Conservation (phyloP, 2,113 vertebrate species). For the Eubucco bourcierii region DNA sequence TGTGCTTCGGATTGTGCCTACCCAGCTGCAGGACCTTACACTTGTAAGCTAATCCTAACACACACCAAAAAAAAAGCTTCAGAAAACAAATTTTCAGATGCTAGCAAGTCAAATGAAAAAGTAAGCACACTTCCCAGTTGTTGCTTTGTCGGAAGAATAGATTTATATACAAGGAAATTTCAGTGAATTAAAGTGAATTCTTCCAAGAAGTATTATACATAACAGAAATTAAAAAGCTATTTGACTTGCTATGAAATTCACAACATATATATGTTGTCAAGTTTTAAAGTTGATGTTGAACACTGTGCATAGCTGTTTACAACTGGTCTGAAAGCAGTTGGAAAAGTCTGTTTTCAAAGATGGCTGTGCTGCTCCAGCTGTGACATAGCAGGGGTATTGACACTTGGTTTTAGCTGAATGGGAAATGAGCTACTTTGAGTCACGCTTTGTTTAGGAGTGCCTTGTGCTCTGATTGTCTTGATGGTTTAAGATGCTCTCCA, state of each 20-base stretch:
- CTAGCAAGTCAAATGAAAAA: constrained; percentile 10
- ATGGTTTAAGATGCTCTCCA: not conserved
- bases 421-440: not conserved
- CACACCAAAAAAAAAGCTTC: not conserved
- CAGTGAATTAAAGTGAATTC: constrained; percentile 7
- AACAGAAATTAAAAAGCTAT: not conserved
- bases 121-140: not conserved
- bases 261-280: not conserved
- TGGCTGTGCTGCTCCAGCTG: not conserved
- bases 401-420: not conserved
- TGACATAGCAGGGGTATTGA: not conserved
- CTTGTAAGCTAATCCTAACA: not conserved
- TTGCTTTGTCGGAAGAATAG: constrained; percentile 8
- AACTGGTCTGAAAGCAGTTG: not conserved
- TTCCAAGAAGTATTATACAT: not conserved
- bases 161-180: not conserved
- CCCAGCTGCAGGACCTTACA: no score
- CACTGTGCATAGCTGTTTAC: not conserved
- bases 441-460: not conserved
- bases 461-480: not conserved
- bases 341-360: not conserved
- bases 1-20: no score
- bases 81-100: constrained; percentile 7
- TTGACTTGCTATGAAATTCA: constrained; percentile 4
- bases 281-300: not conserved